Base-by-base conservation (phyloP, 2,797 vertebrate genomes). In the Antennarius maculatus region DNA sequence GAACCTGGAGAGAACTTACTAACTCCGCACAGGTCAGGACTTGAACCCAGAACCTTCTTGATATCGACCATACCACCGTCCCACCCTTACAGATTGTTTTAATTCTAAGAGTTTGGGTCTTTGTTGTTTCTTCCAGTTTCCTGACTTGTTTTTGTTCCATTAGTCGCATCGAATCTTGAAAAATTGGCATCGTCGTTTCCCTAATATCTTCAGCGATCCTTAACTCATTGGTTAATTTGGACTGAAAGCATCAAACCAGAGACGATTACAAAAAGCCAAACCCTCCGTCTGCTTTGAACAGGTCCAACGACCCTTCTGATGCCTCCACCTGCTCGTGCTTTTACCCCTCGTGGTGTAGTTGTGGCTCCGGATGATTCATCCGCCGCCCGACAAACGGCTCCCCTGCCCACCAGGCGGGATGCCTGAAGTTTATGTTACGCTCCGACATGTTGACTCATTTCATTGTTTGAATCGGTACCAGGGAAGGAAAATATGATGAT, bases 391-490 rank as follows among this genome's bases (percentile, higher is more conserved):
- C 66, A 69, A 71, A 74, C 49, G 66, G 34, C 54, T 69, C 67
- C 68, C 39, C 54, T 63, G 68, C 71, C 65, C 49, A 47, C 15
- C 59, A 71, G 61, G 55, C 70, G 60, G 74, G 56, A 61, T 50
- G 72, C 61, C 72, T 42, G 65, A 17, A 74, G 80, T 88, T 86
- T 85, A 86, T 68, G 68, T 58, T 78, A 62, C 27, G 7, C 79
- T 83, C 57, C 42, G 14, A 71, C 23, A 77, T 85, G 76, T 87
- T 85, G 85, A 89, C 76, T 71, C 54, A 2, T 72, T 77, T 77
- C 66, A 74, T 80, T 57, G 47, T 69, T 55, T 79, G 50, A 79
- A 82, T 74, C 9, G 34, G 52, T 64, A 69, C 43, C 64, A 52
- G 74, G 48, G 74, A 67, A 27, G 86, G 86, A 86, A 85, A 81